Evolutionary conservation across 2,888 invertebrate genomes (phyloP).

Genomic region (Hirtodrosophila duncani): DNA sequence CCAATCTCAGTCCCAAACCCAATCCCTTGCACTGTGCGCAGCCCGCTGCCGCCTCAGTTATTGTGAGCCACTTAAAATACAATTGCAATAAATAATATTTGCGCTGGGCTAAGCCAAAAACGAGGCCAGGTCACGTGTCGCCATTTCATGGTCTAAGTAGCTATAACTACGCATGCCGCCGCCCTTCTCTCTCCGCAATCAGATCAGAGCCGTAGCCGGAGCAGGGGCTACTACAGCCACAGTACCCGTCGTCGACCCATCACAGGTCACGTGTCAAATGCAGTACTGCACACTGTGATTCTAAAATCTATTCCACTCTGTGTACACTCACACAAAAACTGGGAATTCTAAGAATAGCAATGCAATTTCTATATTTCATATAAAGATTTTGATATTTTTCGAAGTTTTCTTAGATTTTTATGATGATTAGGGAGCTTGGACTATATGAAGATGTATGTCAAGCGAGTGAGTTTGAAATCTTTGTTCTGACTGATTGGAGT

Average conservation of each 20-base stretch:
- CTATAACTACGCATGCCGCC: too few species aligned
- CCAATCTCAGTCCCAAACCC: neutral
- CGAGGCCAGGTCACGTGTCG: slow-evolving; percentile 69
- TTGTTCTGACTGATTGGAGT: too few species aligned
- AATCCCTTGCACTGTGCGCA: neutral
- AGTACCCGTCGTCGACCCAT: slow-evolving; percentile 1
- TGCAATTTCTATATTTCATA: too few species aligned
- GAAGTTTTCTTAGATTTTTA: too few species aligned
- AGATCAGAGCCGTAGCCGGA: neutral
- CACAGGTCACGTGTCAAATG: slow-evolving; percentile 54
- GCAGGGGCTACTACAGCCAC: neutral
- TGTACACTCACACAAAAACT: too few species aligned
- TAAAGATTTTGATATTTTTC: too few species aligned
- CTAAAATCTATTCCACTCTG: too few species aligned
- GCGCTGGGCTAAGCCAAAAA: slow-evolving; percentile 61
- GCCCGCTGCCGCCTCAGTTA: neutral
- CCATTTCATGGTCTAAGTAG: slow-evolving; percentile 70
- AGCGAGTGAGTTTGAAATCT: too few species aligned
- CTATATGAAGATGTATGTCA: too few species aligned
- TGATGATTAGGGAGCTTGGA: too few species aligned
- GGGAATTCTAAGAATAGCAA: too few species aligned
- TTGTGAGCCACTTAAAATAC: slow-evolving; percentile 64
- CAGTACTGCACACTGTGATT: too few species aligned
- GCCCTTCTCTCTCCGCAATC: neutral
- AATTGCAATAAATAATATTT: slow-evolving; percentile 76